Evolutionary conservation across 2,888 invertebrate species (phyloP).

Genomic region (Diadegma fenestrale): DNA sequence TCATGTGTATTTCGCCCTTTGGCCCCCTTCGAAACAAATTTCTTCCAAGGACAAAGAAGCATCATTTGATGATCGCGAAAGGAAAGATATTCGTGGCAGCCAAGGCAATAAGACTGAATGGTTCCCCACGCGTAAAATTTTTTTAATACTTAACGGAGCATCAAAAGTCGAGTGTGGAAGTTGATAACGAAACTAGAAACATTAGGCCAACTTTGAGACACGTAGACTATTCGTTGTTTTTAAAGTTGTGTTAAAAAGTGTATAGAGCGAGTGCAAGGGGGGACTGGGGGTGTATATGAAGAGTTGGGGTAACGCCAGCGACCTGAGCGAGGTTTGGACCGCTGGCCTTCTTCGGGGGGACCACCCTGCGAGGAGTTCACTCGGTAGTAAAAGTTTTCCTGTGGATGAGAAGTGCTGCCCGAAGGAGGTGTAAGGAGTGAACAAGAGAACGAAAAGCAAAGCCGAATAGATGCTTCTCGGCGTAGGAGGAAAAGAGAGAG

Average conservation of each 20-base stretch:
- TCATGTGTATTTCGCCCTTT: too few species aligned
- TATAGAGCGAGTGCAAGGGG: background rate
- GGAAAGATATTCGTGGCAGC: background rate
- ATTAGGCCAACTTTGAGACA: conserved; percentile 12
- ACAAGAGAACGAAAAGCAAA: conserved; percentile 56
- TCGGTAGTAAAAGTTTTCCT: conserved; percentile 56
- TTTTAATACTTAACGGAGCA: conserved; percentile 1
- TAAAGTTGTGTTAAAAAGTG: background rate
- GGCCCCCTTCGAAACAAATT: too few species aligned
- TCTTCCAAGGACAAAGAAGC: too few species aligned
- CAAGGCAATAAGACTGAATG: background rate
- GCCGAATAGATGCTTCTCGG: conserved; percentile 2
- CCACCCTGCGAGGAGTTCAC: conserved; percentile 31
- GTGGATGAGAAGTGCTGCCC: conserved; percentile 57
- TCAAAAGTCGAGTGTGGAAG: background rate
- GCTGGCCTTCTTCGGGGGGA: conserved; percentile 47
- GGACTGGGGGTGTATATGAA: background rate
- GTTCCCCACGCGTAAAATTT: background rate
- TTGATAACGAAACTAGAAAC: conserved; percentile 6
- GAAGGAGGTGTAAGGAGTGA: conserved; percentile 61
- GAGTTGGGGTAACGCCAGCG: conserved; percentile 37
- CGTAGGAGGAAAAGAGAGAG: conserved; percentile 44
- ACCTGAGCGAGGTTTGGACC: conserved; percentile 31
- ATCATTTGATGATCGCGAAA: background rate
- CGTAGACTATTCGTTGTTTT: conserved; percentile 11